Evolutionary conservation across 2,797 vertebrate genomes (phyloP).

Genomic region (Phalloptychus januarius): DNA sequence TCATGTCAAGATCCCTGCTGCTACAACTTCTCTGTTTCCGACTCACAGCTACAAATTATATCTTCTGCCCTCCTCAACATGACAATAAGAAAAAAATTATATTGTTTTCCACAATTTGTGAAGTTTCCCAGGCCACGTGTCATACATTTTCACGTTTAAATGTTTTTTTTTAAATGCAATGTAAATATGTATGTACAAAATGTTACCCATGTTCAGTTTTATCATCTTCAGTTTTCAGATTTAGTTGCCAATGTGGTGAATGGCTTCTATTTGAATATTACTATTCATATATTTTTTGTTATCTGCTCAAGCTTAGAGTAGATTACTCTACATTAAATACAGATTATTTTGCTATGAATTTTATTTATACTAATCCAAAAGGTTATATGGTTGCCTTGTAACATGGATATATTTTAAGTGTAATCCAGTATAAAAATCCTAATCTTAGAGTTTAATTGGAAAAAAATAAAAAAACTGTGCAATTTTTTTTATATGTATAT

Average conservation of each 20-base stretch:
- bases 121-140: not conserved
- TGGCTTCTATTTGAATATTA: not conserved
- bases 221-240: too few species aligned
- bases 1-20: conserved; percentile 7
- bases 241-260: not conserved
- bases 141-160: too few species aligned
- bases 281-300: not conserved
- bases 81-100: not conserved
- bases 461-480: not conserved
- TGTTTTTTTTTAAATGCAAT: not conserved
- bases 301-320: not conserved
- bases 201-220: not conserved
- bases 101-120: not conserved
- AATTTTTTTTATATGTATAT: not conserved
- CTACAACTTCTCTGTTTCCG: conserved; percentile 22
- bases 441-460: not conserved
- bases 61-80: conserved; percentile 10
- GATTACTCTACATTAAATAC: not conserved
- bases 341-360: not conserved
- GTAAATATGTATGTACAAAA: not conserved
- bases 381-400: not conserved
- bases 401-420: not conserved
- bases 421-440: not conserved
- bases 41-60: not conserved
- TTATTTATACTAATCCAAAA: not conserved